phyloP scores from a whole-genome alignment of 2,888 invertebrate species.

The Chironomus riparius region DNA sequence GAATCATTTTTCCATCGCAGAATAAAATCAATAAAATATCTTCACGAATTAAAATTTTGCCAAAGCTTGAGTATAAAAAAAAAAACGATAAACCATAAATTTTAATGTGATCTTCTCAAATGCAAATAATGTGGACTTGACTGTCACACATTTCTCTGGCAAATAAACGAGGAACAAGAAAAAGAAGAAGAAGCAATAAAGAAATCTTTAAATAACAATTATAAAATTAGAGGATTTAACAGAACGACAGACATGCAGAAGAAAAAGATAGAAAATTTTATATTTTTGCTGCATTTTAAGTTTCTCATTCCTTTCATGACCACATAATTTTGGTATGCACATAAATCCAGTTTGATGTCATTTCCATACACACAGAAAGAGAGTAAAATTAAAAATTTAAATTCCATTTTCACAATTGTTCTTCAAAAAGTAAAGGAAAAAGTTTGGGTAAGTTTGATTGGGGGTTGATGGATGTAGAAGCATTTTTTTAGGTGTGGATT shows the following conservation, averaged over 20 bases:
- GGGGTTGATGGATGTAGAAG: too few species aligned
- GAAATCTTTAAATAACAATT: background rate
- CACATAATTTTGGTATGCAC: background rate
- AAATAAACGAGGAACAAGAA: background rate
- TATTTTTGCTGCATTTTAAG: background rate
- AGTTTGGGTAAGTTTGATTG: too few species aligned
- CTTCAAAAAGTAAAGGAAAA: too few species aligned
- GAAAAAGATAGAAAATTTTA: background rate
- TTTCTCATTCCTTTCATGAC: background rate
- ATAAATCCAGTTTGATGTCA: background rate
- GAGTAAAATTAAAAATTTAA: background rate
- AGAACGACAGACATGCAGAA: background rate
- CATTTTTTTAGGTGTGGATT: too few species aligned
- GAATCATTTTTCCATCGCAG: too few species aligned
- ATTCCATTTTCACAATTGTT: too few species aligned
- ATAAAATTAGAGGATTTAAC: background rate
- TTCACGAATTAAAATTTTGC: too few species aligned
- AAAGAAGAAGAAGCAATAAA: too few species aligned
- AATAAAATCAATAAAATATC: too few species aligned
- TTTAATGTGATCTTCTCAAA: slow-evolving; percentile 1
- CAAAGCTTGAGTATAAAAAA: background rate
- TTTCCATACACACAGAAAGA: background rate
- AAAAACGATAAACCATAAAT: background rate
- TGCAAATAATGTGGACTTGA: background rate
- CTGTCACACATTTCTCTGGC: background rate